Evolutionary conservation across 2,888 invertebrate species (phyloP).

Genomic region (Synanthedon myopaeformis): DNA sequence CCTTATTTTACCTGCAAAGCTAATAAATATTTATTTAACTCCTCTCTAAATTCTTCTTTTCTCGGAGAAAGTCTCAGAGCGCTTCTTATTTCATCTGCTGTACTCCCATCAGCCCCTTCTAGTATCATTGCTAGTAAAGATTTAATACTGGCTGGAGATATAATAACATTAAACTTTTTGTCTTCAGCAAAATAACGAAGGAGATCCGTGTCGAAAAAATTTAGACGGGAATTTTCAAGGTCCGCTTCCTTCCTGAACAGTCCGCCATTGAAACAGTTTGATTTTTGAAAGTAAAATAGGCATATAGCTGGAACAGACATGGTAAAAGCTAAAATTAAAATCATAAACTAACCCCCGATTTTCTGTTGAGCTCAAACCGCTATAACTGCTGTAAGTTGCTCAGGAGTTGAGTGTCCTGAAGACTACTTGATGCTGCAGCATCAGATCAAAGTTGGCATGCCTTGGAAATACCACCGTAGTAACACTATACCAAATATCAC

Average conservation of each 20-base stretch:
- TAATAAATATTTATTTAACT: constrained; percentile 29
- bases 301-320: constrained; percentile 23
- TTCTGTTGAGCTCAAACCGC: too few species aligned
- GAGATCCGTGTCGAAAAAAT: constrained; percentile 70
- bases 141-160: constrained; percentile 78
- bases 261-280: constrained; percentile 18
- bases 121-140: constrained; percentile 72
- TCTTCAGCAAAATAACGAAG: constrained; percentile 50
- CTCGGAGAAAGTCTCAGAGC: constrained; percentile 66
- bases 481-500: too few species aligned
- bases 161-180: constrained; percentile 67
- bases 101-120: constrained; percentile 71
- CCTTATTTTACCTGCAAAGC: constrained; percentile 31
- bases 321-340: constrained; percentile 2
- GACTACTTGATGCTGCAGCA: too few species aligned
- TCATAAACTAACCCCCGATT: too few species aligned
- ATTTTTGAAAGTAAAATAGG: constrained; percentile 20
- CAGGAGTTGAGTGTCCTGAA: too few species aligned
- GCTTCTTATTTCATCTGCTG: constrained; percentile 69
- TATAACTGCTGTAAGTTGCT: too few species aligned
- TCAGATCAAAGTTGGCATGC: too few species aligned
- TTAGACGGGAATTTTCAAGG: constrained; percentile 36
- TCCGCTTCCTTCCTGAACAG: neutral
- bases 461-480: too few species aligned
- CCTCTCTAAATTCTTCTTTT: constrained; percentile 38